Conservation (phyloP, 2,113 vertebrate species). For the Gracilinanus agilis region DNA sequence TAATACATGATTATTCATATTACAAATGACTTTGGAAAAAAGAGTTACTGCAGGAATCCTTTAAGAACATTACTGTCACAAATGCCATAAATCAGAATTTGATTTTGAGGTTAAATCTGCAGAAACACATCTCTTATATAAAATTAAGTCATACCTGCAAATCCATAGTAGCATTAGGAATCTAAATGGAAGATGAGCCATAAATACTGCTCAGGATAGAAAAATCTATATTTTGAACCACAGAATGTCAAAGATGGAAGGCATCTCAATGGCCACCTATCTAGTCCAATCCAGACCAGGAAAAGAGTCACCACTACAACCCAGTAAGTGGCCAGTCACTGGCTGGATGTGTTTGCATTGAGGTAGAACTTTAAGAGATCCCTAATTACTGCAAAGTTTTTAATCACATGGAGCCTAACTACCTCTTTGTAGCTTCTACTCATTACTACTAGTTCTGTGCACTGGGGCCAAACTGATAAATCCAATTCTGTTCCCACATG, state of each 20-base stretch:
- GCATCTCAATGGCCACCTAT: neutral
- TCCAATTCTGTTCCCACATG: neutral
- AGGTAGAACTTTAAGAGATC: neutral
- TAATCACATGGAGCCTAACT: neutral
- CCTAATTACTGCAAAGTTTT: neutral
- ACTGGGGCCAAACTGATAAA: neutral
- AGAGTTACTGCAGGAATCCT: neutral
- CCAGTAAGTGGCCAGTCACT: neutral
- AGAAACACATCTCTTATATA: neutral
- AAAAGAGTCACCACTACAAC: neutral
- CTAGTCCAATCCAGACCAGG: neutral
- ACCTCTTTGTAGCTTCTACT: neutral
- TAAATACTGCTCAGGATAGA: neutral
- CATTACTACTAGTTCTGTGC: neutral
- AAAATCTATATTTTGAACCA: neutral
- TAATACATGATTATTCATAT: neutral
- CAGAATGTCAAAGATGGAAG: neutral
- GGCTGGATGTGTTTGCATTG: neutral
- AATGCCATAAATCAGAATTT: constrained; percentile 1
- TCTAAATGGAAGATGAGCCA: neutral
- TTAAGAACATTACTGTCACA: neutral
- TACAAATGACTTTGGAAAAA: constrained; percentile 14
- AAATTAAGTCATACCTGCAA: neutral
- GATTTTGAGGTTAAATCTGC: neutral
- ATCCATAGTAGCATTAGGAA: neutral